These are phyloP conservation scores for Sisyra terminalis DNA, from an alignment of 2,888 invertebrate species.

Conservation along the genomic window DNA sequence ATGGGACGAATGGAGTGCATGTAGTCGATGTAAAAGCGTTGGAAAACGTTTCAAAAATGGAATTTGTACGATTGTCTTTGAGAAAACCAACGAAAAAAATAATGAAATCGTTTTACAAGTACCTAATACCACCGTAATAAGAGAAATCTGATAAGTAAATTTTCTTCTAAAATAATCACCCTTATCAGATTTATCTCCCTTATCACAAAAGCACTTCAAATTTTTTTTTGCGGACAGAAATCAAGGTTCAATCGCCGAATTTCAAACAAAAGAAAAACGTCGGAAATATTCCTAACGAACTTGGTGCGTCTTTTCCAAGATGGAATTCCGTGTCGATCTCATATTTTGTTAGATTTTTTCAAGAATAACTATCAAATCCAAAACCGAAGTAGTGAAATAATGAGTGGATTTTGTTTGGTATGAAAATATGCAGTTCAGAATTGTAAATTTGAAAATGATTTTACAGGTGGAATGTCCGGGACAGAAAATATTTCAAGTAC, in stretches of 20 bases:
- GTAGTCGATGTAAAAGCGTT: slow-evolving; percentile 39
- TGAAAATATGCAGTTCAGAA: neutral
- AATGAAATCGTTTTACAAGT: neutral
- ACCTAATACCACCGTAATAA: neutral
- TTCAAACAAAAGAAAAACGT: neutral
- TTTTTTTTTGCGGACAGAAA: neutral
- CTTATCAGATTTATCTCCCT: too few relatives aligned
- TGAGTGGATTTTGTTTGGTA: slow-evolving; percentile 36
- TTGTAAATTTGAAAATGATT: neutral
- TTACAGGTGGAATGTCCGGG: slow-evolving; percentile 28
- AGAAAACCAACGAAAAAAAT: slow-evolving; percentile 4
- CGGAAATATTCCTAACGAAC: neutral
- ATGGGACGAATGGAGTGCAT: slow-evolving; percentile 49
- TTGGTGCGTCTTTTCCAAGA: slow-evolving; percentile 28
- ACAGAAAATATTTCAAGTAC: slow-evolving; percentile 31
- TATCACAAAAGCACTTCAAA: too few relatives aligned
- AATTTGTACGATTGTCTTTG: slow-evolving; percentile 32
- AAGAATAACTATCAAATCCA: slow-evolving; percentile 24
- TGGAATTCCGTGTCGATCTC: slow-evolving; percentile 41
- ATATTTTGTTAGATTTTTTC: slow-evolving; percentile 29
- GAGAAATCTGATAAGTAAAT: too few relatives aligned
- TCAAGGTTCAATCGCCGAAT: neutral
- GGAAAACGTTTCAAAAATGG: slow-evolving; percentile 42
- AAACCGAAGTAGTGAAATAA: slow-evolving; percentile 33
- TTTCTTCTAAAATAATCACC: too few relatives aligned